Conservation (phyloP, 2,797 vertebrate species). For the Triplophysa bombifrons region DNA sequence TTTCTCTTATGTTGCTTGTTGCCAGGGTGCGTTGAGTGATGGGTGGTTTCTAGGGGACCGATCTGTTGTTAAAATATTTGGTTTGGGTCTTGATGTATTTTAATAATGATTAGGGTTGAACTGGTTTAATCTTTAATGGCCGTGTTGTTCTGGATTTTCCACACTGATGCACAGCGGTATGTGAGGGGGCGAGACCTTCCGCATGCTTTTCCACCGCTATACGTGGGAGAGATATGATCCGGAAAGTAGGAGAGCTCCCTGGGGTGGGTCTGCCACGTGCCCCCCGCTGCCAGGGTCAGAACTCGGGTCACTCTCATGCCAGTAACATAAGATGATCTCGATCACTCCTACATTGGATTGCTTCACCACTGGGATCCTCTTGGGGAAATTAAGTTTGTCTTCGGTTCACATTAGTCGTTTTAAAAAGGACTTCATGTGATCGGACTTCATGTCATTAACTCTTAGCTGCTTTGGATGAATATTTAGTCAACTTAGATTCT, state of each 20-base stretch:
- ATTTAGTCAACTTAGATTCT: background rate
- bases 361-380: constrained; percentile 2
- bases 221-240: background rate
- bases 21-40: too few species aligned
- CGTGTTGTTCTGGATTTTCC: background rate
- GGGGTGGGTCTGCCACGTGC: constrained; percentile 30
- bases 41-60: background rate
- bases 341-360: constrained; percentile 28
- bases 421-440: background rate
- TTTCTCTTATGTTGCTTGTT: too few species aligned
- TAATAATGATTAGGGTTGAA: background rate
- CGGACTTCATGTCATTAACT: background rate
- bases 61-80: background rate
- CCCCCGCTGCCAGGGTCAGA: constrained; percentile 25
- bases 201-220: background rate
- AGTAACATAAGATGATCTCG: constrained; percentile 35
- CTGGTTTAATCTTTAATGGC: background rate
- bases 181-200: constrained; percentile 5
- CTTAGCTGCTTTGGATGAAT: background rate
- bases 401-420: constrained; percentile 1
- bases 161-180: constrained; percentile 8
- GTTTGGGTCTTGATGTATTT: background rate
- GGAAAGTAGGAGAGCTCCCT: constrained; percentile 16
- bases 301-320: constrained; percentile 3
- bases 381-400: constrained; percentile 5